Percentiles rank a stretch among this genome's conserved stretches.
Conservation (phyloP, 2,888 invertebrate species). For the Agonopterix subpropinquella region DNA sequence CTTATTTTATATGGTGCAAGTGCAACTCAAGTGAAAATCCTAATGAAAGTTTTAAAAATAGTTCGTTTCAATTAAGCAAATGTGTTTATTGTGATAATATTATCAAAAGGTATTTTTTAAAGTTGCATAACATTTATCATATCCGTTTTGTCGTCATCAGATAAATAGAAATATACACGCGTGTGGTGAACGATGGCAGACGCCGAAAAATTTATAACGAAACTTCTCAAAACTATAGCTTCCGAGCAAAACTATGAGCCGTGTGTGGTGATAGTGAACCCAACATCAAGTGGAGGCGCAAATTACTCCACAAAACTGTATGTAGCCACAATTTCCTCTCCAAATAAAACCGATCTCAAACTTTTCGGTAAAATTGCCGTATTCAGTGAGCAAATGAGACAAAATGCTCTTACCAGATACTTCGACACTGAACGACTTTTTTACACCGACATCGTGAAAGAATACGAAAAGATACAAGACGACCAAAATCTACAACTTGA, state of each 20-base stretch:
- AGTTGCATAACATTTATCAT: too few species aligned
- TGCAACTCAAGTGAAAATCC: too few species aligned
- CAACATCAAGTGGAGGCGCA: conserved; percentile 34
- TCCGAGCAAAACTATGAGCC: conserved; percentile 16
- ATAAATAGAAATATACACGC: not conserved
- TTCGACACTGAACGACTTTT: conserved; percentile 24
- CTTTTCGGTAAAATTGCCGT: conserved; percentile 41
- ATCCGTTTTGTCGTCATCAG: too few species aligned
- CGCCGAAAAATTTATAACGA: conserved; percentile 22
- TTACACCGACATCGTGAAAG: conserved; percentile 21
- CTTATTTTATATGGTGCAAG: too few species aligned
- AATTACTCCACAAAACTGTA: conserved; percentile 37
- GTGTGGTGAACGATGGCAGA: conserved; percentile 23
- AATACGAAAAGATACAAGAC: conserved; percentile 21
- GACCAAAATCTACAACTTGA: conserved; percentile 16
- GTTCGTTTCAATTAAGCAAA: too few species aligned
- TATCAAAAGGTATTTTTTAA: too few species aligned
- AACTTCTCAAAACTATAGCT: conserved; percentile 25
- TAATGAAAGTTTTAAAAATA: too few species aligned
- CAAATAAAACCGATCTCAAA: conserved; percentile 19
- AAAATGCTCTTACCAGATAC: conserved; percentile 14
- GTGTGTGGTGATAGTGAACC: conserved; percentile 17
- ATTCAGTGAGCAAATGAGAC: conserved; percentile 23
- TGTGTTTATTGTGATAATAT: too few species aligned
- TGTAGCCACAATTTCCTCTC: conserved; percentile 17